Percentiles rank a stretch among this genome's conserved stretches.
Conservation (phyloP, 2,113 vertebrate genomes). For the Sterrhoptilus dennistouni region DNA sequence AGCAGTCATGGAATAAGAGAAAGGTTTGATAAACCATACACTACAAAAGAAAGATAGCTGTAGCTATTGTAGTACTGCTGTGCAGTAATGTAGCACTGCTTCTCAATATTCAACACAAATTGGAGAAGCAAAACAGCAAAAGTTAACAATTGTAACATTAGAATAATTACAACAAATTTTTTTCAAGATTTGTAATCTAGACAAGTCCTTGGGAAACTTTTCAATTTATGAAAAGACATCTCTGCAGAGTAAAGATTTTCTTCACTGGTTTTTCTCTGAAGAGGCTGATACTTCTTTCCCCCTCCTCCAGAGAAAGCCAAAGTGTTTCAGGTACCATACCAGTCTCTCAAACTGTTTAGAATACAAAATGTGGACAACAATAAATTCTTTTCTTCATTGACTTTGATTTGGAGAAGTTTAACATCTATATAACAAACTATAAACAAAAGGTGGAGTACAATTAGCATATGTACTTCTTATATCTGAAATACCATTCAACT, state of each 20-base stretch:
- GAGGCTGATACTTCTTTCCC: background rate
- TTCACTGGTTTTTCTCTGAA: background rate
- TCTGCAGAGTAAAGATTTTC: background rate
- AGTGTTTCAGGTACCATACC: rapidly evolving
- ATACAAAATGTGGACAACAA: background rate
- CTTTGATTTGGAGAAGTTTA: background rate
- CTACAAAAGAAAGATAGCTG: background rate
- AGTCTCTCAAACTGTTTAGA: background rate
- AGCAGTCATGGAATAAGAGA: background rate
- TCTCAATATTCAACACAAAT: background rate
- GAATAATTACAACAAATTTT: background rate
- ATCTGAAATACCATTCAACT: background rate
- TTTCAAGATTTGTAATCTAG: background rate
- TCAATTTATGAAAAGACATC: background rate
- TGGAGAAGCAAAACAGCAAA: background rate
- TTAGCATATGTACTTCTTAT: background rate
- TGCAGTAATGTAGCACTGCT: background rate
- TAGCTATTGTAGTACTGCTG: background rate
- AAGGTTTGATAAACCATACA: background rate
- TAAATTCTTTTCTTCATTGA: background rate
- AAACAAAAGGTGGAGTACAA: background rate
- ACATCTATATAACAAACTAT: background rate
- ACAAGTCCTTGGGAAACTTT: background rate
- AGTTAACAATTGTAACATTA: background rate
- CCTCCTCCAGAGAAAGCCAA: rapidly evolving